Evolutionary conservation across 2,113 vertebrate species (phyloP).

Genomic region (Cottus gobio): DNA sequence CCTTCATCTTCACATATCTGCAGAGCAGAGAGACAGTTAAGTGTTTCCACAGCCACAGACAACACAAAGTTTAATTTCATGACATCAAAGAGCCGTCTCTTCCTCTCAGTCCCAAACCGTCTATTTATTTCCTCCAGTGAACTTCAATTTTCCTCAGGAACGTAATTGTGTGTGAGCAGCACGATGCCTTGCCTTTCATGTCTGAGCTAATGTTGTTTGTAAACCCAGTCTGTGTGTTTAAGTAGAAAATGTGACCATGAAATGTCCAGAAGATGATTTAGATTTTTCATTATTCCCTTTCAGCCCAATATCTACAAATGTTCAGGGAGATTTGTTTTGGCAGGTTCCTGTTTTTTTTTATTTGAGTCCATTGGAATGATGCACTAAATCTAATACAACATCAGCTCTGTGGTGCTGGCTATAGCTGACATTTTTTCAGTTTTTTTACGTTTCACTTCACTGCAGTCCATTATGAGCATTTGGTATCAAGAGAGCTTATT

Average conservation of each 20-base stretch:
- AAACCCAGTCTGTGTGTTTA: background rate
- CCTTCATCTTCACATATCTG: background rate
- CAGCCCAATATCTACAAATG: slow-evolving; percentile 28
- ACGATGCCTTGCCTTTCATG: background rate
- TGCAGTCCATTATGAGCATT: slow-evolving; percentile 42
- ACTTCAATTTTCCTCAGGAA: slow-evolving; percentile 17
- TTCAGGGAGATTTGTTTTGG: slow-evolving; percentile 10
- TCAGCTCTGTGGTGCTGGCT: slow-evolving; percentile 16
- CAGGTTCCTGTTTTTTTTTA: slow-evolving; percentile 18
- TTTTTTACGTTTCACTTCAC: slow-evolving; percentile 26
- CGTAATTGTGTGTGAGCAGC: slow-evolving; percentile 32
- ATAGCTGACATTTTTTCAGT: background rate
- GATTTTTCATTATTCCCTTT: slow-evolving; percentile 40
- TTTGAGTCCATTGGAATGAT: background rate
- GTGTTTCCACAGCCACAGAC: slow-evolving; percentile 22
- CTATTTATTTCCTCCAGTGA: slow-evolving; percentile 48
- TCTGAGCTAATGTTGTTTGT: slow-evolving; percentile 6
- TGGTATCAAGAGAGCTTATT: slow-evolving; percentile 50
- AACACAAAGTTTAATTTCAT: slow-evolving; percentile 28
- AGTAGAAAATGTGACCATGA: background rate
- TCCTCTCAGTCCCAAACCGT: slow-evolving; percentile 33
- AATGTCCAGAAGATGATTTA: slow-evolving; percentile 21
- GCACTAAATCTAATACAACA: slow-evolving; percentile 40
- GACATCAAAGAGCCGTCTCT: slow-evolving; percentile 47
- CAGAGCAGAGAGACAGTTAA: background rate